Evolutionary conservation across 2,888 invertebrate species (phyloP), one percentile per base, ranked within the genome.

Genomic region (Clusia tigrina): DNA sequence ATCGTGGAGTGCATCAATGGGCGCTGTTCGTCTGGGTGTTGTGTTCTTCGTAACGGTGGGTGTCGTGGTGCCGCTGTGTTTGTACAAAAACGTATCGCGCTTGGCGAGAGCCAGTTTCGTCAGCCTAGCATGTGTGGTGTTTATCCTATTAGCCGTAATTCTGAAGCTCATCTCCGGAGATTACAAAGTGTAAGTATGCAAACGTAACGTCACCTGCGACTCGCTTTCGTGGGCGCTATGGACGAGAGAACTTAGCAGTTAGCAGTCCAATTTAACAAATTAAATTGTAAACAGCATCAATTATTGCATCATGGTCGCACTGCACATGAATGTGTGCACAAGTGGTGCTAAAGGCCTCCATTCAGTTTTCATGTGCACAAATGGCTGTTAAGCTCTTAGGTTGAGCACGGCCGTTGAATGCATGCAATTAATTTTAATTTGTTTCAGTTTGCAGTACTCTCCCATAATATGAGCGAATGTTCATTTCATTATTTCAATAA

Each of bases 11-110:
- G 69, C 78, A 58, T 84, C 83, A 57, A 84, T 84, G 84, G 82
- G 84, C 52, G 79, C 82, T 15, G 83, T 84, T 10, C 82, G 83
- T 24, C 74, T 84, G 69, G 82, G 83, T 65, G 84, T 93, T 58
- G 90, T 93, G 20, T 86, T 91, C 42, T 84, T 92, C 66, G 89
- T 90, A 15, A 93, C 93, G 1, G 74, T 92, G 26, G 86, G 90
- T 68, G 85, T 94, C 64, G 92, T 92, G 2, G 86, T 93, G 66
- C 94, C 94, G 2, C 85, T 94, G 25, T 93, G 93, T 69, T 85
- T 94, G 53, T 92, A 92, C 79, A 88, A 90, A 77, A 90, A 94
- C 78, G 90, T 94, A 54, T 84, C 84, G 22, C 78, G 84, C 9
- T 71, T 84, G 65, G 83, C 84, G 32, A 73, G 82, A 24, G 83